Conservation (phyloP, 2,113 vertebrate species). For the Mohoua ochrocephala region DNA sequence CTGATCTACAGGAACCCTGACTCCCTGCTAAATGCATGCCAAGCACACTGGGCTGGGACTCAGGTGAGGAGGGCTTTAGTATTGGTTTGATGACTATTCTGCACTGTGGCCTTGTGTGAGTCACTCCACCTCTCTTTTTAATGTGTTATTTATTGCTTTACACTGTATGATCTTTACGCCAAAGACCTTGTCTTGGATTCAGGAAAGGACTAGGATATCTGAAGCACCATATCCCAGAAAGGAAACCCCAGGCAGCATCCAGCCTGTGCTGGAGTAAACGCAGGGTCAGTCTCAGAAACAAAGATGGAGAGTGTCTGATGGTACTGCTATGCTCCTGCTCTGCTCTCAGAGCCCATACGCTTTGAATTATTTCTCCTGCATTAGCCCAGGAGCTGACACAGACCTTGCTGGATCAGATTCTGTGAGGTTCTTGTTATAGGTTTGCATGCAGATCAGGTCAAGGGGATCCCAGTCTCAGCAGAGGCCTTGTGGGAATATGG, state of each 20-base stretch:
- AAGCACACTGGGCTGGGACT: neutral
- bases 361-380: neutral
- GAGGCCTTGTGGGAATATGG: neutral
- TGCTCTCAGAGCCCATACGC: neutral
- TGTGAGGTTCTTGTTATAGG: neutral
- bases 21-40: neutral
- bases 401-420: neutral
- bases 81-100: neutral
- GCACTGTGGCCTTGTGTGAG: neutral
- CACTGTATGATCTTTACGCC: neutral
- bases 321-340: neutral
- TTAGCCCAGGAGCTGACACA: neutral
- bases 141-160: neutral
- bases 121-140: neutral
- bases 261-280: neutral
- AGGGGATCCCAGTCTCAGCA: neutral
- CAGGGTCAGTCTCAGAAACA: neutral
- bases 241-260: accelerated
- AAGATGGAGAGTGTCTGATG: neutral
- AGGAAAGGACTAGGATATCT: neutral
- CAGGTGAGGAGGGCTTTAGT: neutral
- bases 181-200: neutral
- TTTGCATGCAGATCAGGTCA: accelerated
- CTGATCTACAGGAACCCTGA: neutral
- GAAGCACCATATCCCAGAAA: neutral